phyloP scores from a whole-genome alignment of 2,888 invertebrate genomes.

The Atrina japonica region DNA sequence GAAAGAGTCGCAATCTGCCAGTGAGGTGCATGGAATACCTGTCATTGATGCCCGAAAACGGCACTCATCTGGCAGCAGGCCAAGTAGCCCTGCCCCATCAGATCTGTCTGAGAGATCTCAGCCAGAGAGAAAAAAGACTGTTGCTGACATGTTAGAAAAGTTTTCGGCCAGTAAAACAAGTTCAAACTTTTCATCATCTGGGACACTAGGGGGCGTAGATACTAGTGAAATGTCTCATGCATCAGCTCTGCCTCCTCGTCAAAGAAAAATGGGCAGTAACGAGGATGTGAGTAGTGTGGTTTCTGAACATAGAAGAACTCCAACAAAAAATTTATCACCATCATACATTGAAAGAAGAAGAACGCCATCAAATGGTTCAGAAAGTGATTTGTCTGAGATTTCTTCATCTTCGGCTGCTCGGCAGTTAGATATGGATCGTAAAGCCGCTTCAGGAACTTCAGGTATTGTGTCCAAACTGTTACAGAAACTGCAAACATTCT shows the following conservation, averaged over 20 bases:
- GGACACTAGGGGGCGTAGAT: slow-evolving; percentile 48
- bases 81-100: slow-evolving; percentile 67
- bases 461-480: slow-evolving; percentile 68
- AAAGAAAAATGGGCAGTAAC: slow-evolving; percentile 44
- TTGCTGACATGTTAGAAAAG: slow-evolving; percentile 68
- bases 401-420: slow-evolving; percentile 49
- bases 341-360: slow-evolving; percentile 55
- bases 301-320: slow-evolving; percentile 52
- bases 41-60: slow-evolving; percentile 69
- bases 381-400: slow-evolving; percentile 56
- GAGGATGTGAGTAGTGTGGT: slow-evolving; percentile 54
- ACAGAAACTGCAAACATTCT: slow-evolving; percentile 68
- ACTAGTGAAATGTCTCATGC: slow-evolving; percentile 43
- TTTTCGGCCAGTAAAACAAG: slow-evolving; percentile 49
- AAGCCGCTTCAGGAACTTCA: slow-evolving; percentile 42
- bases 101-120: slow-evolving; percentile 51
- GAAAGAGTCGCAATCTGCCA: slow-evolving; percentile 54
- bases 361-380: slow-evolving; percentile 63
- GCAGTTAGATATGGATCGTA: slow-evolving; percentile 57
- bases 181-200: slow-evolving; percentile 52
- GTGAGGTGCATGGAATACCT: slow-evolving; percentile 59
- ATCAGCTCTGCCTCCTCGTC: slow-evolving; percentile 54
- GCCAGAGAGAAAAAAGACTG: slow-evolving; percentile 54
- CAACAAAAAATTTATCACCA: slow-evolving; percentile 60
- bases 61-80: slow-evolving; percentile 71